Percentiles rank a stretch among this genome's conserved stretches.
Evolutionary conservation across 2,888 invertebrate species (phyloP).

Genomic region (Ptycholaimellus sp.): DNA sequence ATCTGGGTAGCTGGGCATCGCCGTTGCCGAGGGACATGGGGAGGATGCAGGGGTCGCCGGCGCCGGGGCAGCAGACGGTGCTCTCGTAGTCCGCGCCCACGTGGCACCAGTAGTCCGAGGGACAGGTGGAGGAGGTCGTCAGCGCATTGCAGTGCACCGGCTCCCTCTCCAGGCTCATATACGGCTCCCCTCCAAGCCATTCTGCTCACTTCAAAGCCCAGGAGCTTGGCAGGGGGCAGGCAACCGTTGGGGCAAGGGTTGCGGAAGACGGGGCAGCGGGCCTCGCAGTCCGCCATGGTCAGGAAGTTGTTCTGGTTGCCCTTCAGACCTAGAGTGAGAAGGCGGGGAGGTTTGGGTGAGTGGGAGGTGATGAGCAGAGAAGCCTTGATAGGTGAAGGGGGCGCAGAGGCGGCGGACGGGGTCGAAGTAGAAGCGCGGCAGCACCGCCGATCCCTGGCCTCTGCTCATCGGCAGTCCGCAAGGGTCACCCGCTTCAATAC

Average conservation of each 20-base stretch:
- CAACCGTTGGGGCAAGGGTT: constrained; percentile 9
- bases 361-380: background rate
- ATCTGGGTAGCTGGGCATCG: constrained; percentile 12
- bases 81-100: constrained; percentile 3
- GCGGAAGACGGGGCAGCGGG: constrained; percentile 15
- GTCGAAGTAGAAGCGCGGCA: constrained; percentile 9
- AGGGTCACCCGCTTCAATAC: constrained; percentile 14
- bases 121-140: constrained; percentile 2
- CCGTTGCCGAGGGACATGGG: constrained; percentile 23
- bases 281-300: constrained; percentile 12
- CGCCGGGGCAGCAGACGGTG: constrained; percentile 8
- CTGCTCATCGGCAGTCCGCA: constrained; percentile 19
- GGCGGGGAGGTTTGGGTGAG: background rate
- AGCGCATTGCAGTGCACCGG: constrained; percentile 1
- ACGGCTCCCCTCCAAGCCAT: constrained; percentile 3
- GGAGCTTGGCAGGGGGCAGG: background rate
- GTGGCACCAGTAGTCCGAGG: constrained; percentile 7
- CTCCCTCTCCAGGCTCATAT: background rate
- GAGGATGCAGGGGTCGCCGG: constrained; percentile 18
- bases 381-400: constrained; percentile 3
- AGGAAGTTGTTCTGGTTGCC: constrained; percentile 22
- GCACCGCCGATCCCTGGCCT: constrained; percentile 15
- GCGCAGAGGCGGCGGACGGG: background rate
- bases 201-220: too few species aligned
- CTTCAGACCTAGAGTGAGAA: background rate